These are phyloP conservation scores for Pseudoips prasinana DNA, from an alignment of 2,888 invertebrate species.

Conservation along the genomic window DNA sequence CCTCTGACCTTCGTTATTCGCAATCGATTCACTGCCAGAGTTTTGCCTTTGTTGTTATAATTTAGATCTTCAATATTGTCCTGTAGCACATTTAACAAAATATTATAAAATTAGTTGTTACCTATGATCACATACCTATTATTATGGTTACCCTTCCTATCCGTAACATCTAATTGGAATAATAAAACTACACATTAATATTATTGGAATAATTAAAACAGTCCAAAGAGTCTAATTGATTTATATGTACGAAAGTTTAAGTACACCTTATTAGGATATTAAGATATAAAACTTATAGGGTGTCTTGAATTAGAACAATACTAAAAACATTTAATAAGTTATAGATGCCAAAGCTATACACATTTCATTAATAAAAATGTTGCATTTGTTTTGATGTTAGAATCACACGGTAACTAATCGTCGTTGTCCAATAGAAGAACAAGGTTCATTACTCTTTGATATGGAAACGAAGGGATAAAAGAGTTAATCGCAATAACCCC, in stretches of 20 bases:
- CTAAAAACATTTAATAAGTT: too few relatives aligned
- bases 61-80: conserved; percentile 42
- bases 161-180: conserved; percentile 24
- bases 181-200: too few relatives aligned
- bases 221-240: too few relatives aligned
- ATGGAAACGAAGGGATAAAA: conserved; percentile 81
- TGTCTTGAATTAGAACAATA: too few relatives aligned
- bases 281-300: conserved; percentile 5
- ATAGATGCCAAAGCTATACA: too few relatives aligned
- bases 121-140: too few relatives aligned
- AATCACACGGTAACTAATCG: conserved; percentile 74
- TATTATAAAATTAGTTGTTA: too few relatives aligned
- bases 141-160: too few relatives aligned
- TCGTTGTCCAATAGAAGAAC: conserved; percentile 70
- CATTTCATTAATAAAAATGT: conserved; percentile 2
- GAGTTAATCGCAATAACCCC: conserved; percentile 81
- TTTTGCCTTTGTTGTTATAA: conserved; percentile 67
- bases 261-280: conserved; percentile 1
- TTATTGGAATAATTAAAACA: too few relatives aligned
- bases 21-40: conserved; percentile 70
- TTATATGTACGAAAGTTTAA: background rate
- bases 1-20: conserved; percentile 76
- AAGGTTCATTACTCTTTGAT: conserved; percentile 82
- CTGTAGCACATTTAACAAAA: too few relatives aligned
- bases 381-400: conserved; percentile 30